Base-by-base conservation (phyloP, 2,797 vertebrate genomes). In the Melanotaenia pygmaea region DNA sequence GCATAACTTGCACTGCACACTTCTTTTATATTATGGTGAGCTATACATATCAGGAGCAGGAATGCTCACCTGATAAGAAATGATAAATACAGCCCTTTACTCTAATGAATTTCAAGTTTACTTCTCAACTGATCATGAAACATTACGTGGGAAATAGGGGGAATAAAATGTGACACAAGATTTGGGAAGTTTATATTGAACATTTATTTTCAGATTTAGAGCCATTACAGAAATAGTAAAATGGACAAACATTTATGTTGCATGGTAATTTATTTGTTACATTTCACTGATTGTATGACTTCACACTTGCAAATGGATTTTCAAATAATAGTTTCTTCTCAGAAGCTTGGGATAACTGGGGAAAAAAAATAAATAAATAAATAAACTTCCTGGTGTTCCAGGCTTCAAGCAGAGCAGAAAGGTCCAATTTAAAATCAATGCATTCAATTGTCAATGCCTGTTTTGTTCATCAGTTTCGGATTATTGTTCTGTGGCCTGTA, bases 401-500 rank as follows among this genome's bases (percentile, higher is more conserved):
- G 14, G 11, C 24, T 47, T 75, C 13, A 34, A 3, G 5, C 34
- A 12, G 3, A 14, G 60, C 40, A 59, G 43, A 14, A 47, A 37
- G 2, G 32, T 18, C 7, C 14, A 1, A 24, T 66, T 63, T 66
- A 30, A 35, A 69, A 32, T 40, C 12, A 26, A 34, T 67, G 51
- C 0, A 40, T 76, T 64, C 22, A 51, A 2, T 50, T 58, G 22
- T 73, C 9, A 45, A 3, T 47, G 12, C 32, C 6, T 51, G 54
- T 64, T 67, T 78, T 78, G 66, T 75, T 79, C 32, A 78, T 76
- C 59, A 63, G 32, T 85, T 81, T 86, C 70, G 77, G 22, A 72
- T 85, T 9, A 81, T 84, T 68, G 81, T 86, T 74, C 50, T 35
- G 32, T 54, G 59, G 77, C 59, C 61, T 68, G 30, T 38, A 38